Base-by-base conservation (phyloP, 2,797 vertebrate genomes). In the Philypnodon macrostomus region DNA sequence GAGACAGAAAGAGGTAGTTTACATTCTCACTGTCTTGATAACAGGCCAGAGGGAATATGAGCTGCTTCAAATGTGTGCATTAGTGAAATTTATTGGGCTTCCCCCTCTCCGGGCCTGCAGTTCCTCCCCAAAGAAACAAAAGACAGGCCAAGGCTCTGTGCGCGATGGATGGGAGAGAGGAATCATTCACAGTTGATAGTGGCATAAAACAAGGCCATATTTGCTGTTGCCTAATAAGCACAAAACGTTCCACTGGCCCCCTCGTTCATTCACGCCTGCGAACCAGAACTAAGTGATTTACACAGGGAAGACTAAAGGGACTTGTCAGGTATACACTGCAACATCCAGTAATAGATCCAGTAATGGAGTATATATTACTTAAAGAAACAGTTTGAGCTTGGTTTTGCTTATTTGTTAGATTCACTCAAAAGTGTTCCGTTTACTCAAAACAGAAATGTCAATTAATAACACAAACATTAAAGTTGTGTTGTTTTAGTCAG, bases 181-280 rank as follows among this genome's bases (percentile, higher is more conserved):
- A 84, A 79, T 84, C 77, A 84, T 91, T 88, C 85, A 71, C 77
- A 76, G 79, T 87, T 88, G 89, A 92, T 95, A 92, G 95, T 93
- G 78, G 83, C 92, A 92, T 93, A 93, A 95, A 95, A 94, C 88
- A 88, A 88, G 84, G 79, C 91, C 91, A 87, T 92, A 93, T 95
- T 93, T 41, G 23, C 39, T 93, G 93, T 92, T 87, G 91, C 93
- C 91, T 95, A 93, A 94, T 94, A 95, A 94, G 92, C 90, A 91
- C 89, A 91, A 91, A 92, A 91, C 85, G 90, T 95, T 96, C 93
- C 90, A 90, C 87, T 83, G 90, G 87, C 85, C 89, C 91, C 92
- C 95, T 92, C 91, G 90, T 91, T 87, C 92, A 91, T 90, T 83
- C 89, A 90, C 91, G 93, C 91, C 73, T 91, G 87, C 77, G 75